Evolutionary conservation across 2,113 vertebrate species (phyloP), one percentile per base, ranked within the genome.

Genomic region (Oncorhynchus gorbuscha): DNA sequence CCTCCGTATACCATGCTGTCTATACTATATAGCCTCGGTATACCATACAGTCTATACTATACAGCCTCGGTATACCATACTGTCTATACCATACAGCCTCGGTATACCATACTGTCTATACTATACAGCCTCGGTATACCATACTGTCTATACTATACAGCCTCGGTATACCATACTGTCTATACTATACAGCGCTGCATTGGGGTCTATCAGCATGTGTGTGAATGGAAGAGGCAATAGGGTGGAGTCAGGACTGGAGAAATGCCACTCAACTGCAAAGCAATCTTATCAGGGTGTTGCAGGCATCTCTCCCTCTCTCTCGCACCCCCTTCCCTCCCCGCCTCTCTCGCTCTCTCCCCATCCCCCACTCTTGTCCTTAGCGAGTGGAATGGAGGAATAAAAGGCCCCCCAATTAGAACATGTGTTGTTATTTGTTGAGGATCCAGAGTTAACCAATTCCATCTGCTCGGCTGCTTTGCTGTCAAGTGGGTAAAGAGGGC

Each of bases 271-370:
- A 87, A 74, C 80, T 84, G 80, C 71, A 61, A 83, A 76, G 83
- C 79, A 90, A 90, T 90, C 88, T 92, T 92, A 91, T 92, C 88
- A 82, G 80, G 78, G 79, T 82, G 79, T 82, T 86, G 81, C 85
- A 91, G 90, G 83, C 86, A 78, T 79, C 68, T 78, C 75, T 86
- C 66, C 45, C 51, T 66, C 58, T 71, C 30, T 72, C 49, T 81
- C 58, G 20, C 30, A 9, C 69, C 55, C 6, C 35, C 35, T 78
- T 78, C 70, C 71, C 49, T 74, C 16, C 73, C 22, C 35, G 59
- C 71, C 61, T 58, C 35, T 69, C n/a, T 69, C 49, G 3, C 69
- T 74, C 76, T 71, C 51, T 69, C 8, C 72, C 51, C 71, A 61
- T 55, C 20, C 28, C 68, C 35, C 68, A 13, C 62, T 76, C 26